Evolutionary conservation across 2,113 vertebrate genomes (phyloP).

Genomic region (Bostrychus sinensis): DNA sequence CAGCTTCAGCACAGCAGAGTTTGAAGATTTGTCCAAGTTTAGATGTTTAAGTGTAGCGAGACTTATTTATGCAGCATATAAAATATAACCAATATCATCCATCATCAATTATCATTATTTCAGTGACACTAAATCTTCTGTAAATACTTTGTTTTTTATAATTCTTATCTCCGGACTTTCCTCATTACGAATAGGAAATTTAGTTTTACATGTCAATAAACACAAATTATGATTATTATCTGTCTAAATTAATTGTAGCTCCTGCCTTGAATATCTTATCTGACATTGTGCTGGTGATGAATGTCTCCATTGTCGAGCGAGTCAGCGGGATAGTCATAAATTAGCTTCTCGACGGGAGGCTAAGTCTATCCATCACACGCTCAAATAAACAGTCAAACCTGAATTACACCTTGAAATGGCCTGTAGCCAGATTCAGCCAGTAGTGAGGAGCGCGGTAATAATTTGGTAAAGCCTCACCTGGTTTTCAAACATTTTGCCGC

Average conservation of each 20-base stretch:
- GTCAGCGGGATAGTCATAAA: constrained; percentile 1
- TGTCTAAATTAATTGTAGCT: neutral
- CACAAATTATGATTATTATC: no score
- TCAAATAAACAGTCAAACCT: constrained; percentile 23
- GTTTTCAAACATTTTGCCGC: constrained; percentile 7
- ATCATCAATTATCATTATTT: no score
- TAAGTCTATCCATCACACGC: neutral
- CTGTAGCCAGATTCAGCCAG: neutral
- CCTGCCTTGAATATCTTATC: neutral
- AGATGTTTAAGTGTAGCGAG: no score
- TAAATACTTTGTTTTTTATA: no score
- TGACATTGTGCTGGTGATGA: neutral
- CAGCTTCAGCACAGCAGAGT: no score
- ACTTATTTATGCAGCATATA: no score
- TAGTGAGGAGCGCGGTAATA: neutral
- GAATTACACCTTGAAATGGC: constrained; percentile 17
- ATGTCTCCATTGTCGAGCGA: neutral
- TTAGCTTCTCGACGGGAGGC: constrained; percentile 4
- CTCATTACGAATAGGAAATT: no score
- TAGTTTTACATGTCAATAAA: no score
- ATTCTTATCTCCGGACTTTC: no score
- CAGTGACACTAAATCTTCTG: no score
- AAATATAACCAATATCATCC: no score
- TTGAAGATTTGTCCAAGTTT: no score
- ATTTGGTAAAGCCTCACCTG: constrained; percentile 9